Evolutionary conservation across 2,888 invertebrate genomes (phyloP).

Genomic region (Hirtodrosophila confusa): DNA sequence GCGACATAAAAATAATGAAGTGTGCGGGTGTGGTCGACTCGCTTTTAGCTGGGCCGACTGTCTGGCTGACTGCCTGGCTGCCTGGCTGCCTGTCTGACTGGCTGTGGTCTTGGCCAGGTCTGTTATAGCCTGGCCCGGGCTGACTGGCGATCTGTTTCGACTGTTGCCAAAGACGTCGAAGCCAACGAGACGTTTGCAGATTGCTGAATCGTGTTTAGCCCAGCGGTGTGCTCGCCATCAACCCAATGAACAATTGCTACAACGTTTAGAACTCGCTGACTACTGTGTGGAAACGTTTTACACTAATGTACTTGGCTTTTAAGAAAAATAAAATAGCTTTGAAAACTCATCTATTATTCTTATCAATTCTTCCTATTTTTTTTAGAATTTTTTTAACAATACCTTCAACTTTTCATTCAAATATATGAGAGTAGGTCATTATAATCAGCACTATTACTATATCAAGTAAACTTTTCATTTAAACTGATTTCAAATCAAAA

Average conservation of each 20-base stretch:
- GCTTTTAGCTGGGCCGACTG: slow-evolving; percentile 50
- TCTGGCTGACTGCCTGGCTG: background rate
- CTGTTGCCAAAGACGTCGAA: slow-evolving; percentile 69
- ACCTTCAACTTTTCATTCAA: too few species aligned
- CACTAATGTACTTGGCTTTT: background rate
- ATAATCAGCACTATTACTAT: too few species aligned
- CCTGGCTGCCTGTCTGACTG: background rate
- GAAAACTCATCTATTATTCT: too few species aligned
- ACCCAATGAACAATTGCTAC: slow-evolving; percentile 62
- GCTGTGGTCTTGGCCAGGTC: too few species aligned
- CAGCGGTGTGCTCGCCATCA: slow-evolving; percentile 59
- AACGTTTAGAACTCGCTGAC: slow-evolving; percentile 22
- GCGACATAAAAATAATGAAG: slow-evolving; percentile 85
- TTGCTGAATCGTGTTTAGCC: slow-evolving; percentile 77
- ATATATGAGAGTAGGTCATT: too few species aligned
- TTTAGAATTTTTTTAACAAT: too few species aligned
- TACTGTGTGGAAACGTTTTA: slow-evolving; percentile 8
- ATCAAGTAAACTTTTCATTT: too few species aligned
- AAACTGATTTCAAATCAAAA: too few species aligned
- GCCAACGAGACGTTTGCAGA: slow-evolving; percentile 72
- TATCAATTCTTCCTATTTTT: too few species aligned
- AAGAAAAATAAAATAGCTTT: too few species aligned
- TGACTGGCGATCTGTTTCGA: slow-evolving; percentile 71
- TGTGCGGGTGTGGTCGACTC: slow-evolving; percentile 84
- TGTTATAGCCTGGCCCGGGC: slow-evolving; percentile 5